Base-by-base conservation (phyloP, 1,140 invertebrate genomes). In the Nilaparvata lugens region DNA sequence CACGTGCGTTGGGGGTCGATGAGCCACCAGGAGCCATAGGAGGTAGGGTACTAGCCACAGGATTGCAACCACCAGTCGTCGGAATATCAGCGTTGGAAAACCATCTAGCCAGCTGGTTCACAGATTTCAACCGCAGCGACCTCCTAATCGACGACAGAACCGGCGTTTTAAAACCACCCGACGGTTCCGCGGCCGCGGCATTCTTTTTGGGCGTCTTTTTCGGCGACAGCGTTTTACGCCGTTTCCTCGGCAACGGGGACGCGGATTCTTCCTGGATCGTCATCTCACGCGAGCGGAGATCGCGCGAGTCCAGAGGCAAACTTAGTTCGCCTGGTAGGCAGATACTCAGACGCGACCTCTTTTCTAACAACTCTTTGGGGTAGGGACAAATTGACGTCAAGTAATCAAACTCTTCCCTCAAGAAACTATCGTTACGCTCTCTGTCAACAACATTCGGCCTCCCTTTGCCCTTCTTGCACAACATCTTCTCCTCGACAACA, bases 101-200 rank as follows among this genome's bases (percentile, higher is more conserved):
- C 64, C 64, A 65, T 25, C 57, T 35, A 11, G 60, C 48, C 31
- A 65, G 31, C n/a, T 56, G 51, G 25, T 60, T 59, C 13, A 51
- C 40, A 4, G 64, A 61, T 54, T 65, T 65, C 18, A 60, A 52
- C 53, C 61, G 52, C 23, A 65, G 59, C 13, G 64, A 65, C 14
- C 61, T 52, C 14, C 64, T 31, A 9, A 65, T 31, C 18, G 45
- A 45, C 14, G 56, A 62, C 2, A 58, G 43, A 14, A 54, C 16
- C 14, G 61, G 61, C 3, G 61, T 62, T 65, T 65, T 65, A 45
- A 65, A 65, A 52, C 52, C 28, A 2, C 28, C 25, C 42, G 56
- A 57, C 11, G 56, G 45, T 48, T 48, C 21, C 13, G 9, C n/a
- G 45, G 16, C 21, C 9, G 9, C n/a, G 9, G 45, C 16, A 48